A percentile compares a stretch with the other conserved stretches of the same genome.
phyloP scores from a whole-genome alignment of 2,888 invertebrate species.

The Drosophila nr. perissopoda region DNA sequence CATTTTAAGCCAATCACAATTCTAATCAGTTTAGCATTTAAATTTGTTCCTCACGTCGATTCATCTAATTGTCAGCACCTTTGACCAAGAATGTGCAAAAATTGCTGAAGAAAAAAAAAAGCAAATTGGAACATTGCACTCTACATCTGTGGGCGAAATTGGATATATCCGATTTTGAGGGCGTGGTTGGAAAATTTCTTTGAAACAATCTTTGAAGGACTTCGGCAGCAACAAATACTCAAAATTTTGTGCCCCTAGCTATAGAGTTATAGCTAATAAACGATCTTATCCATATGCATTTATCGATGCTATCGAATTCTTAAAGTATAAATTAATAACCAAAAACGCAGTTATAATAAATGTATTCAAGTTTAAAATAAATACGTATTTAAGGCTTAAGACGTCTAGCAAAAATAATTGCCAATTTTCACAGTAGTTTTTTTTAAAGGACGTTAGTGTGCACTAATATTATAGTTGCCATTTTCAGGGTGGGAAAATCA shows the following conservation, averaged over 20 bases:
- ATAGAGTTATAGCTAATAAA: neutral
- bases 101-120: neutral
- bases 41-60: neutral
- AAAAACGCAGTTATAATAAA: neutral
- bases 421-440: neutral
- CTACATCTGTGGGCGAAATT: neutral
- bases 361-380: neutral
- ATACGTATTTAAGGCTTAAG: neutral
- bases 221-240: neutral
- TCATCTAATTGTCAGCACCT: neutral
- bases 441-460: neutral
- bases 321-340: neutral
- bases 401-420: neutral
- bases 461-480: neutral
- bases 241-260: neutral
- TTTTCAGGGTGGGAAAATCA: neutral
- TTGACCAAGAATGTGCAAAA: neutral
- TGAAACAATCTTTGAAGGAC: neutral
- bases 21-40: neutral
- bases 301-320: neutral
- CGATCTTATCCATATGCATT: neutral
- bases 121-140: neutral
- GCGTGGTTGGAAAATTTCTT: neutral
- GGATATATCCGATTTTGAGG: neutral
- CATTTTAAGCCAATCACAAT: constrained; percentile 2